phyloP scores from a whole-genome alignment of 2,888 invertebrate genomes.

The Stenodera caucasica region DNA sequence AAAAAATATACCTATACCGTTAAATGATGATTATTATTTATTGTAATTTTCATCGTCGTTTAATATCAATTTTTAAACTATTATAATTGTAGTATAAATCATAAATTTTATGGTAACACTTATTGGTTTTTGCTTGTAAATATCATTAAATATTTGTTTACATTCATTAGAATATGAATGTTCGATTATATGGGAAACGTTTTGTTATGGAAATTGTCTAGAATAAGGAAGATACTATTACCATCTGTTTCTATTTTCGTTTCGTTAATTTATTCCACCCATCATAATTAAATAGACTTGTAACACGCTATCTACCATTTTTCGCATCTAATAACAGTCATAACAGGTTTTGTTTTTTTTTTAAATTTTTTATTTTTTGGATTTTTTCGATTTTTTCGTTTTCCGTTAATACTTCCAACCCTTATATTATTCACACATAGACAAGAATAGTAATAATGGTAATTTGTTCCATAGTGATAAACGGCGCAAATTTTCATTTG shows the following conservation, averaged over 20 bases:
- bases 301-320: not conserved
- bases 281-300: slow-evolving; percentile 2
- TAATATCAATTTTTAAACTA: not conserved
- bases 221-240: slow-evolving; percentile 18
- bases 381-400: not conserved
- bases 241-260: slow-evolving; percentile 19
- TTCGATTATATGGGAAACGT: slow-evolving; percentile 21
- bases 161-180: slow-evolving; percentile 30
- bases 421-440: not conserved
- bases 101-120: slow-evolving; percentile 27
- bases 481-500: slow-evolving; percentile 38
- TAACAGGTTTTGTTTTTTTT: not conserved
- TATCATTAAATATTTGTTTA: slow-evolving; percentile 25
- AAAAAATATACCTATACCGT: not conserved
- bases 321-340: not conserved
- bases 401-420: not conserved
- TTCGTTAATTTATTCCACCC: slow-evolving; percentile 4
- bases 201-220: slow-evolving; percentile 25
- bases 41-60: not conserved
- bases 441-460: not conserved
- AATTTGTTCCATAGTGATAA: slow-evolving; percentile 5
- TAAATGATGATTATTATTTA: not conserved
- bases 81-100: slow-evolving; percentile 27
- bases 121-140: slow-evolving; percentile 29
- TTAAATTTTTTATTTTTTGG: too few species aligned